Percentiles rank a stretch among this genome's conserved stretches.
Conservation (phyloP, 2,888 invertebrate species). For the Syritta pipiens region DNA sequence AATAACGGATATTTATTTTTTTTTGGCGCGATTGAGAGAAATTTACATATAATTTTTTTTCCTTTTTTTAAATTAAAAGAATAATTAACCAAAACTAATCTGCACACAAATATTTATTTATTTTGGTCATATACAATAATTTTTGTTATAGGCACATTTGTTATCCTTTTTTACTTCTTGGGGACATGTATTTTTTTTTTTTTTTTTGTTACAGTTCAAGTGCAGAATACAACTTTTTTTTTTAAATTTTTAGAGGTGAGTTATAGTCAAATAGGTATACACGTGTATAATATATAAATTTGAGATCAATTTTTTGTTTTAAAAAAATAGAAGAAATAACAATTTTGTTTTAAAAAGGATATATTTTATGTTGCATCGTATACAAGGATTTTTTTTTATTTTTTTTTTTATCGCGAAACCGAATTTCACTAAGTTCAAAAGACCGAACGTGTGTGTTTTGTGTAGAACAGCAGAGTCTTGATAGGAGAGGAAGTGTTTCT, state of each 20-base stretch:
- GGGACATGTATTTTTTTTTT: conserved; percentile 35
- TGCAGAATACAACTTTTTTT: no score
- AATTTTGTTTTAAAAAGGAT: conserved; percentile 20
- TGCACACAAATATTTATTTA: conserved; percentile 59
- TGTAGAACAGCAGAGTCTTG: conserved; percentile 45
- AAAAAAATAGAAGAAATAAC: conserved; percentile 69
- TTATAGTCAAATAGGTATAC: conserved; percentile 66
- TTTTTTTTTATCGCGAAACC: conserved; percentile 64
- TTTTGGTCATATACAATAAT: conserved; percentile 70
- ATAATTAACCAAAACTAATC: conserved; percentile 19
- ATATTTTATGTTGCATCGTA: conserved; percentile 71
- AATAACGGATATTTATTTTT: conserved; percentile 16
- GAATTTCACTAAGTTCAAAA: conserved; percentile 52
- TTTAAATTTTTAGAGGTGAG: conserved; percentile 52
- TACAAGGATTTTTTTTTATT: conserved; percentile 71
- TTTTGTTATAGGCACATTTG: conserved; percentile 67
- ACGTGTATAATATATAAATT: conserved; percentile 63
- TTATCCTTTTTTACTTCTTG: conserved; percentile 54
- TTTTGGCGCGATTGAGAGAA: conserved; percentile 54
- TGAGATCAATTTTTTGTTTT: conserved; percentile 70
- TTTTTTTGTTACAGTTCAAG: conserved; percentile 54
- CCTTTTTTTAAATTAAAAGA: conserved; percentile 25
- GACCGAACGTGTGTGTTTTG: conserved; percentile 48
- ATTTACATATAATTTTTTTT: conserved; percentile 37
- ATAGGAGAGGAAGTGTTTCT: neutral